Evolutionary conservation across 2,113 vertebrate genomes (phyloP).

Genomic region (Macaca fascicularis): DNA sequence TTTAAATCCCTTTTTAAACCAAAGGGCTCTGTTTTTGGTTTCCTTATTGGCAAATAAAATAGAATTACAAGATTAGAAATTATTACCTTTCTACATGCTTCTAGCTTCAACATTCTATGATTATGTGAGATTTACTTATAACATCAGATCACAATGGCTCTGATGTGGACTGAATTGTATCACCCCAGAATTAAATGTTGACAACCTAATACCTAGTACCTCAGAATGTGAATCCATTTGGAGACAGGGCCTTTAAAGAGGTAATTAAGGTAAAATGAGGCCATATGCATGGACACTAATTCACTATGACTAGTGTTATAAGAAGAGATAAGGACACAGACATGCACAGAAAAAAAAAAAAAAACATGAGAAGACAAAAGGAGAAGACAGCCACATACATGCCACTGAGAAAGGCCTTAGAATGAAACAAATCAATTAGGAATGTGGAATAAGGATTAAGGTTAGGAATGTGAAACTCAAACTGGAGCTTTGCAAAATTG

Average conservation of each 20-base stretch:
- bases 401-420: not conserved
- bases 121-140: not conserved
- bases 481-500: not conserved
- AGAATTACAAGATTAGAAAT: not conserved
- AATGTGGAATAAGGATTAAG: too few relatives aligned
- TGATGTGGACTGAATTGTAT: not conserved
- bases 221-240: not conserved
- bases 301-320: not conserved
- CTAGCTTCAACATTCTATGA: not conserved
- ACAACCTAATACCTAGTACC: not conserved
- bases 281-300: not conserved
- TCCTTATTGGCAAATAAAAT: not conserved
- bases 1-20: not conserved
- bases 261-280: not conserved
- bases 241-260: not conserved
- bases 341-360: not conserved
- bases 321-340: not conserved
- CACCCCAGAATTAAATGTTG: not conserved
- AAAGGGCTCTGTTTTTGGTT: not conserved
- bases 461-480: too few relatives aligned
- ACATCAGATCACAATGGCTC: not conserved
- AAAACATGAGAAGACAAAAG: not conserved
- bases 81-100: not conserved
- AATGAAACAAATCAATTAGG: not conserved
- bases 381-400: not conserved